phyloP scores from a whole-genome alignment of 2,888 invertebrate species.

The Sarcophaga rosellei region DNA sequence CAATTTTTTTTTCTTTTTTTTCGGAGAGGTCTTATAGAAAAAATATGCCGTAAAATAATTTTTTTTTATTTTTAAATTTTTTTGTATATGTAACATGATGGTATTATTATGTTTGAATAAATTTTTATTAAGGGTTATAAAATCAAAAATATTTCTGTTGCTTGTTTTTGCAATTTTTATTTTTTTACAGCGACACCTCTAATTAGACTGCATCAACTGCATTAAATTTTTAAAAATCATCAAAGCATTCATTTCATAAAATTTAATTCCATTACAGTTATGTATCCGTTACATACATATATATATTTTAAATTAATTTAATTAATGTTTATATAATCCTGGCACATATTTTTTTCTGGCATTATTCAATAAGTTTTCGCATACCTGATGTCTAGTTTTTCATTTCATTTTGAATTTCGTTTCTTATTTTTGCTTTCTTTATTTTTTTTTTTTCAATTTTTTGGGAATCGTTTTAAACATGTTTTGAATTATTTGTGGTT shows the following conservation, averaged over 20 bases:
- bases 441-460: not conserved
- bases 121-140: conserved; percentile 43
- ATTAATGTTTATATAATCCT: conserved; percentile 46
- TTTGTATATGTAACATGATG: not conserved
- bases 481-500: conserved; percentile 36
- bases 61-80: not conserved
- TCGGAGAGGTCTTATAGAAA: too few relatives aligned
- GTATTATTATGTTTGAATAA: not conserved
- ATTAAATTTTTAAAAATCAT: conserved; percentile 12
- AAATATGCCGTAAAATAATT: too few relatives aligned
- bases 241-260: conserved; percentile 45
- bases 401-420: not conserved
- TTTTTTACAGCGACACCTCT: conserved; percentile 21
- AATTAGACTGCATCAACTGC: not conserved
- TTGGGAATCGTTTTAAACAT: conserved; percentile 48
- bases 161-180: conserved; percentile 14
- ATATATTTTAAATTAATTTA: conserved; percentile 13
- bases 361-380: conserved; percentile 7
- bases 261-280: not conserved
- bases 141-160: conserved; percentile 3
- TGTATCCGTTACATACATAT: too few relatives aligned
- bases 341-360: conserved; percentile 26
- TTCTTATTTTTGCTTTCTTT: not conserved
- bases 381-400: not conserved
- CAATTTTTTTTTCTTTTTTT: too few relatives aligned